phyloP scores from a whole-genome alignment of 2,797 vertebrate genomes.

The Coregonus suidteri region DNA sequence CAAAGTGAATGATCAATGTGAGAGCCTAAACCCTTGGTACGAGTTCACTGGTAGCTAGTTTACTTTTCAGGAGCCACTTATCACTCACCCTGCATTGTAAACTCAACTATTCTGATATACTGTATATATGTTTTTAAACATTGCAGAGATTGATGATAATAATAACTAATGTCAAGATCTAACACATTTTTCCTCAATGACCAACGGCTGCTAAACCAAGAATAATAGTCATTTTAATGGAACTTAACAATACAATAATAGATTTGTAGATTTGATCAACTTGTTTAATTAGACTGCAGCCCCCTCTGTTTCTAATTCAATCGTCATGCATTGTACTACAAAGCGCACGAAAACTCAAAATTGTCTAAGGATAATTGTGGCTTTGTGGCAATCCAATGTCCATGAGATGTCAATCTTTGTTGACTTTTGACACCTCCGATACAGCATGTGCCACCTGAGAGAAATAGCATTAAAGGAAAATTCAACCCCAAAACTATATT shows the following conservation, averaged over 20 bases:
- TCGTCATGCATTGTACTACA: background rate
- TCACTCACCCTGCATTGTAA: no score
- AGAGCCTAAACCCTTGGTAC: background rate
- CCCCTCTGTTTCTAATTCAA: background rate
- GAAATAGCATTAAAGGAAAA: background rate
- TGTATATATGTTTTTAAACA: background rate
- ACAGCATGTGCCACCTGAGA: background rate
- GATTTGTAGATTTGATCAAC: background rate
- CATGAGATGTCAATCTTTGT: background rate
- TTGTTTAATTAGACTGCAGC: background rate
- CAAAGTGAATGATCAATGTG: constrained; percentile 25
- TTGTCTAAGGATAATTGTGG: background rate
- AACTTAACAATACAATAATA: background rate
- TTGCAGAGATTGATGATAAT: background rate
- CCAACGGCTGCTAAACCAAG: background rate
- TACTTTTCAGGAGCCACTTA: background rate
- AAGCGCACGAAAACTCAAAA: background rate
- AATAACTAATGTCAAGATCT: background rate
- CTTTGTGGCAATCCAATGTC: no score
- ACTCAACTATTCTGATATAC: background rate
- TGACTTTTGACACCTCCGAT: background rate
- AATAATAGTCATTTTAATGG: background rate
- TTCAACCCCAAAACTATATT: no score
- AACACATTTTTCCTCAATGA: background rate
- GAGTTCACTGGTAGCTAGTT: background rate